A percentile compares a stretch with the other conserved stretches of the same genome.
phyloP scores from a whole-genome alignment of 2,888 invertebrate genomes.

The Ichneumoninae sp. region DNA sequence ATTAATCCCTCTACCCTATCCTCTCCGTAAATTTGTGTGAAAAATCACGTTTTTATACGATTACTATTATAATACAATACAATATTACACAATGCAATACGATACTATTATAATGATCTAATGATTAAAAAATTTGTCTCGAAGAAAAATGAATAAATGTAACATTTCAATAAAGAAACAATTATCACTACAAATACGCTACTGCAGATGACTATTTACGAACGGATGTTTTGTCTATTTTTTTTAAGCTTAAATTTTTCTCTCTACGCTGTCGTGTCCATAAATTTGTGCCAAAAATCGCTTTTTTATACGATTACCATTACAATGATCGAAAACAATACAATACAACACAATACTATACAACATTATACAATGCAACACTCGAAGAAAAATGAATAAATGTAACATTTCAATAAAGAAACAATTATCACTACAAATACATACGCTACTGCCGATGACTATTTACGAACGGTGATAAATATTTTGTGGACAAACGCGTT shows the following conservation, averaged over 20 bases:
- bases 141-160: neutral
- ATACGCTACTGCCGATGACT: neutral
- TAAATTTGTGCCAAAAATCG: neutral
- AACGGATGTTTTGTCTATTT: neutral
- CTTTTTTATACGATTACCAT: neutral
- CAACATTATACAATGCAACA: neutral
- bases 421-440: neutral
- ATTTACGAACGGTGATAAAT: constrained; percentile 10
- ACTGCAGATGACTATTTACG: neutral
- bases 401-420: neutral
- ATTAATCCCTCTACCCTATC: neutral
- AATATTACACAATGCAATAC: neutral
- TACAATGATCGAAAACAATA: neutral
- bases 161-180: neutral
- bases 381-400: neutral
- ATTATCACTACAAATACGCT: neutral
- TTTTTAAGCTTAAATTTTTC: neutral
- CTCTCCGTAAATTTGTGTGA: neutral
- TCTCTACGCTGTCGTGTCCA: neutral
- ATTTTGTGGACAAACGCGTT: neutral
- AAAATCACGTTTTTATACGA: neutral
- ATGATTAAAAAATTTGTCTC: neutral
- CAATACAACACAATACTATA: too few relatives aligned
- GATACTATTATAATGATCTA: neutral
- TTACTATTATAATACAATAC: too few relatives aligned